Evolutionary conservation across 2,113 vertebrate genomes (phyloP), one percentile per base, ranked within the genome.

Genomic region (Pagrus major): DNA sequence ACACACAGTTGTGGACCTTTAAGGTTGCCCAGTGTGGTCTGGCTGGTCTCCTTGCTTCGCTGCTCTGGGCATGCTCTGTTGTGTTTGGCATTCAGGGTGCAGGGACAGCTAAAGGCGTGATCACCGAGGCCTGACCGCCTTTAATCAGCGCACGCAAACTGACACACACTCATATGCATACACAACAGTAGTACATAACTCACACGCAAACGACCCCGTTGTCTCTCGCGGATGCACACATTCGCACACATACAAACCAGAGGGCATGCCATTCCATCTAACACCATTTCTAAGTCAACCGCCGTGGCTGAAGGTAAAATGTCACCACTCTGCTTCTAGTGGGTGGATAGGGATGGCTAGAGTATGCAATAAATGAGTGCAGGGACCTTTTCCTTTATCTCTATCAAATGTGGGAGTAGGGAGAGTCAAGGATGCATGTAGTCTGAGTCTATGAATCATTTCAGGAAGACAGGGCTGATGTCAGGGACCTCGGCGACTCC

Each of bases 1-100:
- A 68, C 56, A 79, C 74, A 81, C 80, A 92, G 84, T 75, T 89
- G 85, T 33, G 59, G 88, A 59, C 39, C 86, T 90, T 86, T 83
- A 74, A 81, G 85, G 70, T 72, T 79, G 87, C 69, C 87, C 70
- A 59, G 77, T 81, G 87, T 77, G 85, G 84, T 81, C 72, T 85
- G 25, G 79, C 44, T 33, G 81, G 88, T 58, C 60, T 83, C 85
- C 89, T 90, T 73, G 93, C 92, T 91, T 64, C 84, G 74, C 81
- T 92, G 90, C 88, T 74, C 88, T 87, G 90, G 81, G 90, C 90
- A 93, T 93, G 91, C 90, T 93, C 78, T 66, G 87, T 87, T 92
- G 89, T 93, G 91, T 90, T 92, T 94, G 92, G 93, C 93, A 94
- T 94, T 94, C 87, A 78, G 88, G 85, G 84, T 78, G 86, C 91